Conservation (phyloP, 2,888 invertebrate species). For the Acrobasis repandana region DNA sequence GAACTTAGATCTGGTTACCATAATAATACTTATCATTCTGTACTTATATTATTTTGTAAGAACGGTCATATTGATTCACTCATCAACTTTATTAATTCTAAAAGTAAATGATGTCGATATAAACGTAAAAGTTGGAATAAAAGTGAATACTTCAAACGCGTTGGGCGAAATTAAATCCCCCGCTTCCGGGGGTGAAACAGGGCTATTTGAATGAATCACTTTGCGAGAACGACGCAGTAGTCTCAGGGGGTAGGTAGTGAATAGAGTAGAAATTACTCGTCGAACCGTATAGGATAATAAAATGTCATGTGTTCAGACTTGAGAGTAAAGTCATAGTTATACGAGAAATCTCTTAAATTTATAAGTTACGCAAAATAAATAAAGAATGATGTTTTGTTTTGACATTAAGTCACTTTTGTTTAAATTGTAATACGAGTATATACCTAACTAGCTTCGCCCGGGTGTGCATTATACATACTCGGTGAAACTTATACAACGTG, state of each 20-base stretch:
- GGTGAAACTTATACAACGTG: no score
- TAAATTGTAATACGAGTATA: no score
- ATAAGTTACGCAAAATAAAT: no score
- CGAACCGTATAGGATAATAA: conserved; percentile 1
- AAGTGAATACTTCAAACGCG: conserved; percentile 13
- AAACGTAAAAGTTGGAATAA: conserved; percentile 8
- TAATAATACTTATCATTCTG: neutral
- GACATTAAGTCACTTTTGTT: no score
- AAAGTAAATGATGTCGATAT: conserved; percentile 25
- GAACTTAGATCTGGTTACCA: no score
- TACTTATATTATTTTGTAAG: conserved; percentile 15
- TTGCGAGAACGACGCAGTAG: neutral
- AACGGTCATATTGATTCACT: conserved; percentile 35
- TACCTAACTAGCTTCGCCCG: no score
- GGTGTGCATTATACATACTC: no score
- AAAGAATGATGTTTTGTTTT: no score
- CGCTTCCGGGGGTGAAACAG: neutral
- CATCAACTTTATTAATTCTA: conserved; percentile 33
- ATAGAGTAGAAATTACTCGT: conserved; percentile 1
- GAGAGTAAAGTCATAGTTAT: neutral
- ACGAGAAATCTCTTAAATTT: neutral
- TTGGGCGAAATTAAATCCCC: neutral
- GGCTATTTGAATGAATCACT: conserved; percentile 9
- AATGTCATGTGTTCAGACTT: neutral
- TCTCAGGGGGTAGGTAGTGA: neutral